These are phyloP conservation scores for Deroplatys truncata DNA, from an alignment of 2,888 invertebrate species.

Conservation along the genomic window DNA sequence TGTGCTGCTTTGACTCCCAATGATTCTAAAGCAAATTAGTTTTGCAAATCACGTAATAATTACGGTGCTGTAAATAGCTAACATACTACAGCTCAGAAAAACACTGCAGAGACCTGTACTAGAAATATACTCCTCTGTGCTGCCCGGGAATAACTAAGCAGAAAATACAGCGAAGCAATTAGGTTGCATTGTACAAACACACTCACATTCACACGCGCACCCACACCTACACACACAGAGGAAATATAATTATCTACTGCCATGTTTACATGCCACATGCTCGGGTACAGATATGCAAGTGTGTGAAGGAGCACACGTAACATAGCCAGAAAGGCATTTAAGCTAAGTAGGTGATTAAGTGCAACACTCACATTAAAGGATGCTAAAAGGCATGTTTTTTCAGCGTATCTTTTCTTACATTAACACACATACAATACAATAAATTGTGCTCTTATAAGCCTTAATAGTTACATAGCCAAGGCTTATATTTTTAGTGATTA, in stretches of 20 bases:
- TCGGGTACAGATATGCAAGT: not conserved
- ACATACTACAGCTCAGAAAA: not conserved
- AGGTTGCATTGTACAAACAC: not conserved
- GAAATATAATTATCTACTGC: not conserved
- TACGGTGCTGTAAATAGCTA: not conserved
- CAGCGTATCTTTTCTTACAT: not conserved
- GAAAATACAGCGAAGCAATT: not conserved
- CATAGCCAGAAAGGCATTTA: not conserved
- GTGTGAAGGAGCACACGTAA: not conserved
- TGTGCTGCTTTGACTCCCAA: no score
- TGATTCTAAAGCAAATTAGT: no score
- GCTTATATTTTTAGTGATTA: no score
- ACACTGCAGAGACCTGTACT: not conserved
- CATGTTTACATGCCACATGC: not conserved
- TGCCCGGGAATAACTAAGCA: not conserved
- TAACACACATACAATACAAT: not conserved
- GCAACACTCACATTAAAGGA: not conserved
- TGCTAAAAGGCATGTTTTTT: not conserved
- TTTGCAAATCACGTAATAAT: no score
- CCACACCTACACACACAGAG: not conserved
- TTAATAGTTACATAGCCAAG: not conserved
- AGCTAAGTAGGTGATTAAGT: not conserved
- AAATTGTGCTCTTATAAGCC: not conserved
- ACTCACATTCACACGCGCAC: not conserved
- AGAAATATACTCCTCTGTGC: not conserved